Evolutionary conservation across 37 sponge, comb jelly and placozoan species (phyloP).

Genomic region (Hexactinellida sp.): DNA sequence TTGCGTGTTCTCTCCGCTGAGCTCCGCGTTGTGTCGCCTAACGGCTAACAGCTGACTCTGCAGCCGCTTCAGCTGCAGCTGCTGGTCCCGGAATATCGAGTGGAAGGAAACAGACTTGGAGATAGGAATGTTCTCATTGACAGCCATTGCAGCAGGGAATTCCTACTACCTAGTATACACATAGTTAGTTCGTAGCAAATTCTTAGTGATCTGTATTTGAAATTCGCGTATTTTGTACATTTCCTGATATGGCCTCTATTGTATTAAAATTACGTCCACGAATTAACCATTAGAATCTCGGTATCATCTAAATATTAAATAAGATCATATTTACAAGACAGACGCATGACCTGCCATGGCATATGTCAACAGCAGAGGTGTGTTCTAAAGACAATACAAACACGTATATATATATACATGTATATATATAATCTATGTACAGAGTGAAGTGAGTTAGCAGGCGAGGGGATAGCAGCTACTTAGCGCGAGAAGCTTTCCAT

Average conservation of each 20-base stretch:
- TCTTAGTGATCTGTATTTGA: no score
- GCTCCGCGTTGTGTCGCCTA: neutral
- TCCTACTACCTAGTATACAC: no score
- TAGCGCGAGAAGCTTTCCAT: constrained; percentile 25
- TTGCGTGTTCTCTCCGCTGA: neutral
- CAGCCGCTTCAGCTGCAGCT: neutral
- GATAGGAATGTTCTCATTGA: no score
- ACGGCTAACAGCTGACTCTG: neutral
- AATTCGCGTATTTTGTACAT: no score
- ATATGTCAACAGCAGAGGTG: neutral
- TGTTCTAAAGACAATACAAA: constrained; percentile 16
- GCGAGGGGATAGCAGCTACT: neutral
- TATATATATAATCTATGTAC: neutral
- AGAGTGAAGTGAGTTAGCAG: neutral
- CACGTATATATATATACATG: neutral
- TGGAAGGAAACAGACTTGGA: neutral
- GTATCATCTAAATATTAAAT: neutral
- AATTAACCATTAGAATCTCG: no score
- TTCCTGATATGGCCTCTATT: no score
- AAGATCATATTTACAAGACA: neutral
- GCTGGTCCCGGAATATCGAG: neutral
- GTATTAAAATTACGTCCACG: no score
- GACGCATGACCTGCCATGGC: neutral
- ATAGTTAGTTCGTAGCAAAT: no score
- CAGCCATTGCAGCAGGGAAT: no score